These are phyloP conservation scores for Trissoscelio sp. DNA, from an alignment of 2,888 invertebrate genomes.

Conservation along the genomic window DNA sequence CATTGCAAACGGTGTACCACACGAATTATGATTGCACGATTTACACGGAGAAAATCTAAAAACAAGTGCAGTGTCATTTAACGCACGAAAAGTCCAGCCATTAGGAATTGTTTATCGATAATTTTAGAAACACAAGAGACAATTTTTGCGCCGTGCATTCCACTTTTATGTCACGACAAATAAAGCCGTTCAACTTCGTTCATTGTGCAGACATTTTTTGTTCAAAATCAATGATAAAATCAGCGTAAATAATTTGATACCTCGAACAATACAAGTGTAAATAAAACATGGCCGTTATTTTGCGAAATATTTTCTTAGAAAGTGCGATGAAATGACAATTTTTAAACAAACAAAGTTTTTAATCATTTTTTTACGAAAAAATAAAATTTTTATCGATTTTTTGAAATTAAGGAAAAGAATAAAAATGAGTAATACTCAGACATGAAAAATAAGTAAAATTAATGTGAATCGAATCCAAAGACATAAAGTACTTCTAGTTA, in stretches of 20 bases:
- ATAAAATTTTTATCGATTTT: no score
- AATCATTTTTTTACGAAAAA: no score
- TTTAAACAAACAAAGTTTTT: no score
- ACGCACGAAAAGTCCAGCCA: not conserved
- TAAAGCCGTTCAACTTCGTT: not conserved
- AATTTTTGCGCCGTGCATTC: not conserved
- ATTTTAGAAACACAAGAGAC: not conserved
- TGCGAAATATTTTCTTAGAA: slow-evolving; percentile 27
- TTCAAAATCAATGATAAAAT: slow-evolving; percentile 15
- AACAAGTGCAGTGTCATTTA: not conserved
- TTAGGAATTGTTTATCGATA: not conserved
- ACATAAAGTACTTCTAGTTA: no score
- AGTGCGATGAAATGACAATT: no score
- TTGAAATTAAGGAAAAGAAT: no score
- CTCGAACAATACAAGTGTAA: not conserved
- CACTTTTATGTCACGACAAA: slow-evolving; percentile 3
- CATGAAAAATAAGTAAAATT: no score
- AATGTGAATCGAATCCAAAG: no score
- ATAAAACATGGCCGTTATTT: not conserved
- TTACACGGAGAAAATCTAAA: not conserved
- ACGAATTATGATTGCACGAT: no score
- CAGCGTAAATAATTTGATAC: slow-evolving; percentile 23
- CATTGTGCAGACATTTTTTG: not conserved
- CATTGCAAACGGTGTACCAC: no score
- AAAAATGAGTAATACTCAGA: no score